Evolutionary conservation across 2,113 vertebrate genomes (phyloP).

Genomic region (Ammodytes dubius): DNA sequence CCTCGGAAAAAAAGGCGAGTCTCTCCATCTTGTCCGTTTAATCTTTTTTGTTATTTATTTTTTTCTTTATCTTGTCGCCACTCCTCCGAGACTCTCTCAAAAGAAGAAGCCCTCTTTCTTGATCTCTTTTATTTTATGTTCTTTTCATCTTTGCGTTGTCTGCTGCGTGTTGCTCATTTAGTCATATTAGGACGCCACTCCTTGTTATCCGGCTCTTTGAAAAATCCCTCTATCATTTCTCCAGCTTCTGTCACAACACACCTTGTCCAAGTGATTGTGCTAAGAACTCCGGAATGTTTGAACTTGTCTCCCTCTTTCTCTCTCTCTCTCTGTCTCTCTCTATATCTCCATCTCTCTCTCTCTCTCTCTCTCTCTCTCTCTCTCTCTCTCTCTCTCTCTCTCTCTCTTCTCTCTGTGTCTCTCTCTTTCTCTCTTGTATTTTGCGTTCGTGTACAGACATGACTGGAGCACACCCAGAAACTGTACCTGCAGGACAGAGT

Average conservation of each 20-base stretch:
- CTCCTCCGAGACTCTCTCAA: slow-evolving; percentile 45
- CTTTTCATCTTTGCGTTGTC: slow-evolving; percentile 57
- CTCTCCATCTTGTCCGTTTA: slow-evolving; percentile 17
- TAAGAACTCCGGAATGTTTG: slow-evolving; percentile 66
- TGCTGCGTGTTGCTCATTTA: slow-evolving; percentile 66
- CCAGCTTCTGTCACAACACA: slow-evolving; percentile 59
- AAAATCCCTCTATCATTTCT: slow-evolving; percentile 57
- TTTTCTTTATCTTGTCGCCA: slow-evolving; percentile 18
- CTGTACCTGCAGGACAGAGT: slow-evolving; percentile 52
- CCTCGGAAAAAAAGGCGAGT: slow-evolving; percentile 28
- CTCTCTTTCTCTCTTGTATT: too few species aligned
- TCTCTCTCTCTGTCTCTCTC: background rate
- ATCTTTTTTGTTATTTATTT: background rate
- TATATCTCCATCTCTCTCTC: too few species aligned
- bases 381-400: too few species aligned
- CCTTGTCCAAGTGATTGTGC: slow-evolving; percentile 54
- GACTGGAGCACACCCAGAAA: slow-evolving; percentile 62
- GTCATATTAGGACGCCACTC: slow-evolving; percentile 65
- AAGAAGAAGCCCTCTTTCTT: slow-evolving; percentile 28
- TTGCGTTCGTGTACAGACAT: slow-evolving; percentile 68
- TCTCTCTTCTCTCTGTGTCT: too few species aligned
- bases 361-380: too few species aligned
- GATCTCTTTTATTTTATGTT: background rate
- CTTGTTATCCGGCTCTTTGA: slow-evolving; percentile 52
- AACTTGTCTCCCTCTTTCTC: slow-evolving; percentile 25